Evolutionary conservation across 2,888 invertebrate genomes (phyloP), one percentile per base, ranked within the genome.

Genomic region (Nomada hirtipes): DNA sequence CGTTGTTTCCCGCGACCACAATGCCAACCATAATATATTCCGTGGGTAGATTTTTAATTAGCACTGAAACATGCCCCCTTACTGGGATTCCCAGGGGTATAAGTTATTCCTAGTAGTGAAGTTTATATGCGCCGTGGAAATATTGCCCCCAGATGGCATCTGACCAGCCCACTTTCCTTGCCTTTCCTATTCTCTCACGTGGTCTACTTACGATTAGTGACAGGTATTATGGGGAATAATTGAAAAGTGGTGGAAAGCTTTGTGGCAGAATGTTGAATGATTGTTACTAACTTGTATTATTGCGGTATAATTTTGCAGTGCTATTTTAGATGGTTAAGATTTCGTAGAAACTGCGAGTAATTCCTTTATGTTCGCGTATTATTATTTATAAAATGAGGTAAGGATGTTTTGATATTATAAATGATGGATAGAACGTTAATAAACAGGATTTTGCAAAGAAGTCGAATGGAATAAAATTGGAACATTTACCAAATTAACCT

Each of bases 21-120:
- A 47, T 52, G 69, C 60, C 63, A 36, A 13, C 74, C 76, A 61
- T 89, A 88, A 91, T 89, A 85, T 89, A 89, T 91, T 91, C 91
- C 85, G 79, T 77, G 82, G 87, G 87, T 89, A 89, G 90, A 92
- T 92, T 93, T 93, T 93, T 80, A 93, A 93, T 93, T 93, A 93
- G 91, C 91, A 86, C 84, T 36, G 88, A 87, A 89, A 88, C 88
- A 86, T 86, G 87, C 80, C 89, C 89, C 88, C 90, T 89, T 89
- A 81, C 84, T 86, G 72, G 52, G 60, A 77, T 83, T 88, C 84
- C 82, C 88, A 89, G 90, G 89, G 74, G 79, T 88, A 91, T 29
- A 9, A 89, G 90, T 92, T 91, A 91, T 87, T 86, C 74, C 75
- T 55, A 50, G 29, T 29, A 50, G 26, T 64, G 53, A 44, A 63